These are phyloP conservation scores for Hepsetus odoe DNA, from an alignment of 2,113 vertebrate species.

Conservation along the genomic window DNA sequence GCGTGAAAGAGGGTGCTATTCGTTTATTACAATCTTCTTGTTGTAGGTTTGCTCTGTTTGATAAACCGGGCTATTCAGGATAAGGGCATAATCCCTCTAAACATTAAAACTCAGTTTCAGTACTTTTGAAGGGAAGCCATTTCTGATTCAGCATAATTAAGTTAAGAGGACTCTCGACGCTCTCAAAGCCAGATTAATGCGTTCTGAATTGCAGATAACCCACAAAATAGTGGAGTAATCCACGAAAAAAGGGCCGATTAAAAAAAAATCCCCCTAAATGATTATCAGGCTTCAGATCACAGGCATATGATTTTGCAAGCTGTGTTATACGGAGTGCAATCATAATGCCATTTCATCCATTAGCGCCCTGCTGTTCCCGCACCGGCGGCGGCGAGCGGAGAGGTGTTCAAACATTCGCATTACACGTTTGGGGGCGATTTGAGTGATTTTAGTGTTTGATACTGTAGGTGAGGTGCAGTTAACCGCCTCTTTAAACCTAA, in stretches of 20 bases:
- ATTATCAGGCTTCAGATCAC: slow-evolving; percentile 13
- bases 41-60: too few relatives aligned
- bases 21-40: too few relatives aligned
- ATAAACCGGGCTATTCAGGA: too few relatives aligned
- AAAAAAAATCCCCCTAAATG: slow-evolving; percentile 12
- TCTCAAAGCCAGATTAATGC: background rate
- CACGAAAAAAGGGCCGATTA: background rate
- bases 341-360: slow-evolving; percentile 18
- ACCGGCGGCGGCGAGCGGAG: background rate
- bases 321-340: slow-evolving; percentile 19
- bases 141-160: background rate
- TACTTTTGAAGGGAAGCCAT: background rate
- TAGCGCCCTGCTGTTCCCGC: slow-evolving; percentile 30
- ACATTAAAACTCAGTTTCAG: background rate
- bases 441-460: slow-evolving; percentile 15
- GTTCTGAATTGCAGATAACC: background rate
- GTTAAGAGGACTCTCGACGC: background rate
- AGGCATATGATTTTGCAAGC: slow-evolving; percentile 28
- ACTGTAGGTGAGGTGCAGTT: background rate
- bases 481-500: background rate
- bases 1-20: too few relatives aligned
- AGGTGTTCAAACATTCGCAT: slow-evolving; percentile 6
- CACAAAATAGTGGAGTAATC: background rate
- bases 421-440: background rate
- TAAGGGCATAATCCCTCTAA: background rate